Conservation (phyloP, 2,113 vertebrate genomes). For the Crocuta crocuta region DNA sequence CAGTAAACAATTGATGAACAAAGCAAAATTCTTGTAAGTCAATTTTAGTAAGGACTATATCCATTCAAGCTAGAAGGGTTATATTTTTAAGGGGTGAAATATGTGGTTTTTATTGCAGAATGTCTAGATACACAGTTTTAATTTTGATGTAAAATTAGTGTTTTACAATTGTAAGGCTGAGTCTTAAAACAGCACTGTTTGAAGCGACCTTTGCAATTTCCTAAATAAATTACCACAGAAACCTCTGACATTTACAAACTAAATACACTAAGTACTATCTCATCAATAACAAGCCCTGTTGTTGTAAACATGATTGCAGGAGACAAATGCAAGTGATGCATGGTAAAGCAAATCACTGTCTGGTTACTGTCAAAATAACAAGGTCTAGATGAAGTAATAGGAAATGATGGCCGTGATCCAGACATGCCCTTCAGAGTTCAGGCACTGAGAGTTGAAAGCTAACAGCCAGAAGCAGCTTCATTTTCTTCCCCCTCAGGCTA, state of each 20-base stretch:
- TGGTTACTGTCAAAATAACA: slow-evolving; percentile 86
- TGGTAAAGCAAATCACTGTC: slow-evolving; percentile 84
- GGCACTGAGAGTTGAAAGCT: slow-evolving; percentile 49
- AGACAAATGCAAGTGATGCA: slow-evolving; percentile 86
- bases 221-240: slow-evolving; percentile 88
- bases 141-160: slow-evolving; percentile 44
- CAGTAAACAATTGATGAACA: background rate
- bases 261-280: slow-evolving; percentile 85
- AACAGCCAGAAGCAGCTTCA: slow-evolving; percentile 62
- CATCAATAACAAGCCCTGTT: slow-evolving; percentile 87
- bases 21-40: background rate
- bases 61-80: background rate
- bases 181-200: slow-evolving; percentile 85
- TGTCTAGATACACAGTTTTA: slow-evolving; percentile 22
- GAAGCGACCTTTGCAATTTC: slow-evolving; percentile 87
- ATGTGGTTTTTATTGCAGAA: background rate
- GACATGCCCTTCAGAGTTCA: slow-evolving; percentile 67
- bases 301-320: slow-evolving; percentile 86
- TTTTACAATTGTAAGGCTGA: slow-evolving; percentile 76
- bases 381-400: slow-evolving; percentile 83
- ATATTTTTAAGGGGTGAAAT: slow-evolving; percentile 22
- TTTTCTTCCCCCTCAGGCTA: background rate
- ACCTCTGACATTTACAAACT: slow-evolving; percentile 89
- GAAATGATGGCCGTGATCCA: slow-evolving; percentile 81
- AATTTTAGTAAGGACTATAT: background rate